Conservation (phyloP, 2,113 vertebrate species). For the Prunella fulvescens region DNA sequence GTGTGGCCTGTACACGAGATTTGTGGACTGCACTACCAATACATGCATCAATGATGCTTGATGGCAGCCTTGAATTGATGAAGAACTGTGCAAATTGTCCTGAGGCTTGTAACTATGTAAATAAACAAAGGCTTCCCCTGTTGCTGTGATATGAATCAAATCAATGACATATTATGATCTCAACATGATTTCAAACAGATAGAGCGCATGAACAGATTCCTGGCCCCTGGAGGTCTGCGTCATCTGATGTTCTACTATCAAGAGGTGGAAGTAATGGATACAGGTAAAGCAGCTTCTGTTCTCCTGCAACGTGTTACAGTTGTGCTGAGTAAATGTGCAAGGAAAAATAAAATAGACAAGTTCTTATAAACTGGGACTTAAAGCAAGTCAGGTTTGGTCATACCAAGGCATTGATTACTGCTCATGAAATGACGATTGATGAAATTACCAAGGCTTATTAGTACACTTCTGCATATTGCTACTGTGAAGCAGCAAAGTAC, state of each 20-base stretch:
- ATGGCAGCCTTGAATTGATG: background rate
- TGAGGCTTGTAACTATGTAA: background rate
- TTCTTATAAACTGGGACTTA: background rate
- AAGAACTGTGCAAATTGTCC: background rate
- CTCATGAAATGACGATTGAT: background rate
- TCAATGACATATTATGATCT: background rate
- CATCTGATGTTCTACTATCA: slow-evolving; percentile 94
- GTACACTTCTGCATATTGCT: background rate
- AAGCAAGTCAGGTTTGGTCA: background rate
- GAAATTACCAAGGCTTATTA: background rate
- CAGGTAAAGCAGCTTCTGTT: slow-evolving; percentile 69
- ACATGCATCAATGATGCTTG: background rate
- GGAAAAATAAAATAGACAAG: background rate
- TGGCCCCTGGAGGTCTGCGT: slow-evolving; percentile 76
- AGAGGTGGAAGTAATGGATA: slow-evolving; percentile 76
- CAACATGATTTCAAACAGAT: slow-evolving; percentile 71
- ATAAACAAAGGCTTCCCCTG: background rate
- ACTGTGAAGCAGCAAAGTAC: background rate
- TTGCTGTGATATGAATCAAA: background rate
- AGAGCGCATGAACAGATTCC: slow-evolving; percentile 88
- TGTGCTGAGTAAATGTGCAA: background rate
- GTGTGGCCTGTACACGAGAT: background rate
- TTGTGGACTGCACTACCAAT: background rate
- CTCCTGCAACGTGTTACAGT: background rate
- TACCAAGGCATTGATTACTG: background rate